Evolutionary conservation across 2,797 vertebrate genomes (phyloP), one percentile per base, ranked within the genome.

Genomic region (Danio choprae): DNA sequence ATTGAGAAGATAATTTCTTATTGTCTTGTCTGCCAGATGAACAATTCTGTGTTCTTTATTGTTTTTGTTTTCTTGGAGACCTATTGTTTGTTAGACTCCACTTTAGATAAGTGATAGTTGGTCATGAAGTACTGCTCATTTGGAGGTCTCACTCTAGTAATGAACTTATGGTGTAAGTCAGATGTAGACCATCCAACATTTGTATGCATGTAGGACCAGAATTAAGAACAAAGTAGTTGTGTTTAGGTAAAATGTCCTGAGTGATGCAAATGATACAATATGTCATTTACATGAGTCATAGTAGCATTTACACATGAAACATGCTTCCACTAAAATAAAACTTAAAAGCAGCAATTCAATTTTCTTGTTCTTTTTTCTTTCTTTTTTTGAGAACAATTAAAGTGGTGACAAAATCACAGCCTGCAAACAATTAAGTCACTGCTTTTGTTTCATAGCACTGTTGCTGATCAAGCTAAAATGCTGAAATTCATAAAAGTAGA

Each of bases 31-130:
- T 18, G 22, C 5, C 22, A 5, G 10, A 36, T 18, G 16, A 18
- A 41, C 50, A 4, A n/a, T 38, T 69, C n/a, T 22, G 13, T 44
- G 13, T 55, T 38, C 36, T 5, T 36, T 59, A n/a, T 6, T 22
- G 6, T 43, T 29, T n/a, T 22, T 69, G 22, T 53, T 70, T 50
- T 50, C 44, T 46, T 51, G 22, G 29, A 9, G n/a, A 79, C 6
- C 77, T 63, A 22, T 78, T 60, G 63, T 68, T 20, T 12, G 44
- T 29, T 29, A 55, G 12, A 15, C 38, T 53, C 7, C 48, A 16
- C 50, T 51, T 12, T 9, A 67, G 53, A 15, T 41, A 29, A 70
- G 0, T 41, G 36, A 16, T 5, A 53, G 16, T 70, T 70, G 38
- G 29, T 20, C n/a, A 40, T 46, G 18, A 16, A 58, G 53, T 44